A percentile compares a stretch with the other conserved stretches of the same genome.
Evolutionary conservation across 1,140 invertebrate genomes (phyloP).

Genomic region (Drosophila ambigua): DNA sequence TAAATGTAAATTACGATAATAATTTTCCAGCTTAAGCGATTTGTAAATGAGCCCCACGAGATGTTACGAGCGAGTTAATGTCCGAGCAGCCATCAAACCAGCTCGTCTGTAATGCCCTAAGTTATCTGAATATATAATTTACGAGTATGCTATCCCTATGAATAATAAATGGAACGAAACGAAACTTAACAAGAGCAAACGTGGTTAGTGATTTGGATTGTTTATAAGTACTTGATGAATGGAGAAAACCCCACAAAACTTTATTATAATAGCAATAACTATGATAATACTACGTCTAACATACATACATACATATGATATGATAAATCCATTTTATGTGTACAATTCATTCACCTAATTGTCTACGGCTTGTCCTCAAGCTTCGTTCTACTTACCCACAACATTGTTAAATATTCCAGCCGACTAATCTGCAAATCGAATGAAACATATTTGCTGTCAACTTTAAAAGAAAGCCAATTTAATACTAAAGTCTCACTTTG

Average conservation of each 20-base stretch:
- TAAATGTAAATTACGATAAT: conserved; percentile 82
- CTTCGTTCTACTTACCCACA: conserved; percentile 19
- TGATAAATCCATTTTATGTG: conserved; percentile 32
- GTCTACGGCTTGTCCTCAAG: conserved; percentile 26
- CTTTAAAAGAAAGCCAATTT: conserved; percentile 20
- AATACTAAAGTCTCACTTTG: conserved; percentile 12
- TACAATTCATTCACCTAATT: conserved; percentile 43
- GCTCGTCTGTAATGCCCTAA: conserved; percentile 18
- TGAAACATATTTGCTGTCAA: conserved; percentile 47
- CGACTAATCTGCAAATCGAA: conserved; percentile 12
- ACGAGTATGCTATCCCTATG: conserved; percentile 31
- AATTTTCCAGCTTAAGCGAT: conserved; percentile 69
- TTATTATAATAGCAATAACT: conserved; percentile 20
- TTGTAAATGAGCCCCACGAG: conserved; percentile 28
- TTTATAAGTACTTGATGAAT: conserved; percentile 64
- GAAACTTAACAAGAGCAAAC: conserved; percentile 71
- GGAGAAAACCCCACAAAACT: conserved; percentile 41
- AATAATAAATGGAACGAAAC: conserved; percentile 30
- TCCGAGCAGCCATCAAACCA: conserved; percentile 3
- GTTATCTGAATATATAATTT: conserved; percentile 26
- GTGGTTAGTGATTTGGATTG: conserved; percentile 82
- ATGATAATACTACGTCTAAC: conserved; percentile 29
- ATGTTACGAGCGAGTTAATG: background rate
- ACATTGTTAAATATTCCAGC: conserved; percentile 34
- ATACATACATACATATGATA: conserved; percentile 15